Evolutionary conservation across 2,113 vertebrate genomes (phyloP).

Genomic region (Phasianus colchicus): DNA sequence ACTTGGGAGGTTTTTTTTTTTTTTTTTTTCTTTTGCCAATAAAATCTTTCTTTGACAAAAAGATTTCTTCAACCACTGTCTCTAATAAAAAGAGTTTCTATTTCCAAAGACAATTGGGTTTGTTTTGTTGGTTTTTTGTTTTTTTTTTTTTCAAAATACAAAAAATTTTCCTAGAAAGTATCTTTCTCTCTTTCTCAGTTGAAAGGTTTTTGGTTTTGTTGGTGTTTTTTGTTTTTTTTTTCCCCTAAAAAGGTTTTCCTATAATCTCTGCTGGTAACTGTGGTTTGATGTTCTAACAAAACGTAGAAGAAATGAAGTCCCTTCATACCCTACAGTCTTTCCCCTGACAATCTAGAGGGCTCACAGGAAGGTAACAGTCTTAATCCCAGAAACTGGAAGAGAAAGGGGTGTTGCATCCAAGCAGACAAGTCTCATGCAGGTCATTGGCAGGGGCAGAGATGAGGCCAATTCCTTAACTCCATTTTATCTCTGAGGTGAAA

Average conservation of each 20-base stretch:
- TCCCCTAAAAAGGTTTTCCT: neutral
- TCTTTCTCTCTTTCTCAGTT: neutral
- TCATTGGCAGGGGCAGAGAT: neutral
- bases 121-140: neutral
- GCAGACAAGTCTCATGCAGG: neutral
- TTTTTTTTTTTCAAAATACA: neutral
- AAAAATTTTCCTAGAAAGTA: slow-evolving; percentile 28
- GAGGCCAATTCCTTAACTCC: neutral
- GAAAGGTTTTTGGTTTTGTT: neutral
- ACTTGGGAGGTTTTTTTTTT: neutral
- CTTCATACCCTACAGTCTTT: neutral
- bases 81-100: neutral
- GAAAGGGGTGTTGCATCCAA: neutral
- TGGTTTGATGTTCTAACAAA: neutral
- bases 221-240: no score
- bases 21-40: neutral
- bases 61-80: neutral
- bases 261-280: neutral
- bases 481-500: neutral
- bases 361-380: neutral
- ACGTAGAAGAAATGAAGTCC: neutral
- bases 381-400: neutral
- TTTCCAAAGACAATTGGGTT: neutral
- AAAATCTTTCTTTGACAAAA: neutral
- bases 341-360: neutral